Percentiles rank a stretch among this genome's conserved stretches.
Conservation (phyloP, 2,888 invertebrate genomes). For the Chorisops tibialis region DNA sequence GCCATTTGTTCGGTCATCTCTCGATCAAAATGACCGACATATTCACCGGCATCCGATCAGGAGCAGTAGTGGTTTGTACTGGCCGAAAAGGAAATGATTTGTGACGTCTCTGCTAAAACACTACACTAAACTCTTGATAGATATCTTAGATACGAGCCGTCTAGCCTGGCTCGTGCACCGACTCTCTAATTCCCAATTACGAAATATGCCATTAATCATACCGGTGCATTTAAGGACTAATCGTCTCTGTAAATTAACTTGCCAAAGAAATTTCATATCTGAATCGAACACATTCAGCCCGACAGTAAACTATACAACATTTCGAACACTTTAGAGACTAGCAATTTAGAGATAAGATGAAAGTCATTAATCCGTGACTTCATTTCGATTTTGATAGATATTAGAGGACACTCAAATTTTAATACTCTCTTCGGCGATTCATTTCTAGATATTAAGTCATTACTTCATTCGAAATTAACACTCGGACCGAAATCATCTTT, state of each 20-base stretch:
- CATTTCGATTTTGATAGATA: no score
- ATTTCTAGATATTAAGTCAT: no score
- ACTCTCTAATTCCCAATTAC: conserved; percentile 14
- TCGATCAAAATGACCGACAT: background rate
- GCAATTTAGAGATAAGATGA: no score
- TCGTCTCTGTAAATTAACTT: conserved; percentile 27
- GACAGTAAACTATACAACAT: conserved; percentile 22
- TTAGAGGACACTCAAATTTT: no score
- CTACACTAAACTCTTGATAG: conserved; percentile 5
- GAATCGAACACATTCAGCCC: conserved; percentile 21
- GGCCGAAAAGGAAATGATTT: conserved; percentile 20
- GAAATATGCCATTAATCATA: background rate
- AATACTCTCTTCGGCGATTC: no score
- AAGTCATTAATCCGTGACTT: no score
- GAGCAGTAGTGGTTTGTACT: background rate
- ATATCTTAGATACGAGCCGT: conserved; percentile 14
- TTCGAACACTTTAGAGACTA: no score
- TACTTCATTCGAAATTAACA: no score
- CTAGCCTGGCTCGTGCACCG: background rate
- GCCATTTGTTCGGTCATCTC: background rate
- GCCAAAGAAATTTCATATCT: conserved; percentile 31
- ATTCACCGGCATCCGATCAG: conserved; percentile 1
- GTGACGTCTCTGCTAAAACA: no score
- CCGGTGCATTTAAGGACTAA: background rate
- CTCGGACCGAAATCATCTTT: no score